Evolutionary conservation across 2,797 vertebrate genomes (phyloP), one percentile per base, ranked within the genome.

Genomic region (Myotis findleyi): DNA sequence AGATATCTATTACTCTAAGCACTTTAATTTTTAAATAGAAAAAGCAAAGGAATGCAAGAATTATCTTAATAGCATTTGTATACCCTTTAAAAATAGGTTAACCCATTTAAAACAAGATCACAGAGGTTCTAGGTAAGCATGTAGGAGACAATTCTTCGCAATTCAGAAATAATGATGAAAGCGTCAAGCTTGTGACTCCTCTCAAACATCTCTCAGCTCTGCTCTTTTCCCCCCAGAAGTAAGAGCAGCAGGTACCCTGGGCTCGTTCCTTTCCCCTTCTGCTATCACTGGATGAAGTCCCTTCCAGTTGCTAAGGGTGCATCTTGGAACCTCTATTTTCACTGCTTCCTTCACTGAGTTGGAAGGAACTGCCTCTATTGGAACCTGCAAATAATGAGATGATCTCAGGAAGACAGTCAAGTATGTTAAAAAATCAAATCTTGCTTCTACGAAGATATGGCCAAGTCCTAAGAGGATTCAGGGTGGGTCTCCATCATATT

Each of bases 11-110:
- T 72, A 72, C 17, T 87, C 62, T 44, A 72, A 89, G 62, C 55
- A 71, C 83, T 96, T 95, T 64, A 76, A 64, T 93, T 95, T 89
- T 95, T 94, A 95, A 97, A 75, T 47, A 96, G 87, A 77, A 95
- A 93, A 75, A 85, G 51, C 38, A 72, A 94, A 95, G 38, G 55
- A 93, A 79, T 92, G 36, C 44, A 94, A 95, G 73, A 93, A 87
- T 95, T 93, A 89, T 55, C 81, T 88, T 91, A 55, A 41, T 8
- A 71, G 73, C 44, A 93, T 90, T 93, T 83, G 41, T 9, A 20
- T 62, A 81, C 8, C 76, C 68, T 94, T 93, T 92, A 77, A 93
- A 95, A 89, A 84, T 25, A 93, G 33, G 87, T 94, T 72, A 92
- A 95, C 73, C 47, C 79, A 59, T 93, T 96, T 41, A 66, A 49